Conservation (phyloP, 2,888 invertebrate species). For the Campoplex nolae region DNA sequence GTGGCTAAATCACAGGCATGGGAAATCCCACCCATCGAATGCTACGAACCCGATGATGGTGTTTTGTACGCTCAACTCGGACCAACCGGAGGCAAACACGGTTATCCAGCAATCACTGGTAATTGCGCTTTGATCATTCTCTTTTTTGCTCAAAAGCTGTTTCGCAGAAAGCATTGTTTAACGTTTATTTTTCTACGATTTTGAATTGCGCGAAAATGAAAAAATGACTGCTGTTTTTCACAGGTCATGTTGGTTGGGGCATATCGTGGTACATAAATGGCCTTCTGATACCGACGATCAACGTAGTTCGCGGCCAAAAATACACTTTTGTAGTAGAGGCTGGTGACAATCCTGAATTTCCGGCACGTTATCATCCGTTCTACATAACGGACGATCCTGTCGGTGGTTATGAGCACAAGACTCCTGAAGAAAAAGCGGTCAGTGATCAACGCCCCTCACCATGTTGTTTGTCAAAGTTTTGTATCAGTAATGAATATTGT, state of each 20-base stretch:
- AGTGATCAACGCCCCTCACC: constrained; percentile 67
- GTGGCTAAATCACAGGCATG: constrained; percentile 88
- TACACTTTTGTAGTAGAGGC: constrained; percentile 96
- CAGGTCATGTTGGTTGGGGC: constrained; percentile 97
- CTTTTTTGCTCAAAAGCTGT: neutral
- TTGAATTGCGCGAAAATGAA: neutral
- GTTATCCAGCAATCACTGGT: constrained; percentile 96
- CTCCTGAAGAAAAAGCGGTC: constrained; percentile 92
- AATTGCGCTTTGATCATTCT: constrained; percentile 54
- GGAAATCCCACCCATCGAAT: constrained; percentile 95
- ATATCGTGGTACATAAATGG: constrained; percentile 98
- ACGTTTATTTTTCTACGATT: neutral
- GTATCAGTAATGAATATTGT: neutral
- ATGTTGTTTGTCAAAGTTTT: neutral
- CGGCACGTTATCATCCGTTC: constrained; percentile 96
- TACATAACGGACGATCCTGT: constrained; percentile 96
- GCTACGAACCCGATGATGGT: constrained; percentile 95
- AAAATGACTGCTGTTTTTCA: neutral
- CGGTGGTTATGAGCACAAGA: constrained; percentile 95
- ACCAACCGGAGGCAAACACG: constrained; percentile 95
- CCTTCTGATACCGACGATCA: constrained; percentile 95
- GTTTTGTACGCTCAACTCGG: constrained; percentile 97
- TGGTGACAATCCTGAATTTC: constrained; percentile 91
- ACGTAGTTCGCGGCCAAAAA: constrained; percentile 93
- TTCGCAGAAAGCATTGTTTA: too few relatives aligned